These are phyloP conservation scores for Cheilosia grossa DNA, from an alignment of 2,888 invertebrate species.

Conservation along the genomic window DNA sequence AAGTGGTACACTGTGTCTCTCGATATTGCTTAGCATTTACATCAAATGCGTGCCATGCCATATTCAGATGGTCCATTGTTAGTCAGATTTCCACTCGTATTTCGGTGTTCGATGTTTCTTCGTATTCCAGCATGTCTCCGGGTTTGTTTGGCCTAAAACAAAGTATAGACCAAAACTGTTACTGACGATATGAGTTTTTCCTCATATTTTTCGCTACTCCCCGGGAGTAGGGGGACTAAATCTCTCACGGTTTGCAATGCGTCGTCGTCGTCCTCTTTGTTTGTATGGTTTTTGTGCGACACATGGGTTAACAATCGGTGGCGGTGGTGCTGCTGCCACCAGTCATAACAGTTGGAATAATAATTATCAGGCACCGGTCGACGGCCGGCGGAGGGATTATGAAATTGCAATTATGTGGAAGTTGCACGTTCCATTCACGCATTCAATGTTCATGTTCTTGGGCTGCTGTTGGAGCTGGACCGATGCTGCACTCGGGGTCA, in stretches of 20 bases:
- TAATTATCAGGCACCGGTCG: constrained; percentile 55
- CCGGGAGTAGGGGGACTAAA: constrained; percentile 43
- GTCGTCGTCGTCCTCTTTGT: constrained; percentile 46
- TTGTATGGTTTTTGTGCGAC: constrained; percentile 39
- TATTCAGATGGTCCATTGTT: constrained; percentile 80
- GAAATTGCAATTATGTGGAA: constrained; percentile 73
- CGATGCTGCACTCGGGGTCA: constrained; percentile 65
- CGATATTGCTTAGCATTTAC: constrained; percentile 78
- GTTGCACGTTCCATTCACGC: constrained; percentile 71
- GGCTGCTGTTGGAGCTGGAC: constrained; percentile 32
- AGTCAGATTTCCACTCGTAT: constrained; percentile 58
- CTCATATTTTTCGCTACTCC: constrained; percentile 58
- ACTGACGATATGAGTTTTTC: constrained; percentile 56
- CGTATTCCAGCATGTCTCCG: constrained; percentile 61
- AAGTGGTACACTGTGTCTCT: constrained; percentile 70
- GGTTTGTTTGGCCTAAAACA: constrained; percentile 65
- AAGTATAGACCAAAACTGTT: constrained; percentile 38
- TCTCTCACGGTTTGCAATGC: constrained; percentile 72
- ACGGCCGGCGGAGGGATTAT: constrained; percentile 57
- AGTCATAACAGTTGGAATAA: constrained; percentile 72
- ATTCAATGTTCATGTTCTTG: constrained; percentile 28
- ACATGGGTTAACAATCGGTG: constrained; percentile 37
- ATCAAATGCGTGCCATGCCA: constrained; percentile 83
- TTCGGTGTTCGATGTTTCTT: constrained; percentile 52
- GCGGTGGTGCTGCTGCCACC: constrained; percentile 17